Conservation (phyloP, 2,797 vertebrate genomes). For the Thripadectes ignobilis region DNA sequence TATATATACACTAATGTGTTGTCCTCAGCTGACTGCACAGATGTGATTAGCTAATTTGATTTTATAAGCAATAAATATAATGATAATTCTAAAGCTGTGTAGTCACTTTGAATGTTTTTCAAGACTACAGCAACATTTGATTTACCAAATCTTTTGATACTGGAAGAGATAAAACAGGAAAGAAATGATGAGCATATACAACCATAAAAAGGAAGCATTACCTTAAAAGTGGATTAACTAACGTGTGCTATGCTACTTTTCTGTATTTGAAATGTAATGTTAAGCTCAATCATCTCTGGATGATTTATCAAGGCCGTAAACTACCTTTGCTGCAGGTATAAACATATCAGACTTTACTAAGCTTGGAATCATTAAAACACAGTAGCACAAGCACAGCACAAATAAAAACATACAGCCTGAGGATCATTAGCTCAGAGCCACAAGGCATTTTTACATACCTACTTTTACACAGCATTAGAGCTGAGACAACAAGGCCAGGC, state of each 20-base stretch:
- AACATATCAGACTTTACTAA: not conserved
- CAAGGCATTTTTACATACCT: not conserved
- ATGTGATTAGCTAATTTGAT: not conserved
- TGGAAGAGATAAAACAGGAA: not conserved
- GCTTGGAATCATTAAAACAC: not conserved
- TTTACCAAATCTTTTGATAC: not conserved
- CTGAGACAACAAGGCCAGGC: not conserved
- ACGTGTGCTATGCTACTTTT: not conserved
- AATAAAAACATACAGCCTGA: not conserved
- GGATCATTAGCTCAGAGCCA: not conserved
- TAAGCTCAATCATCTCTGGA: not conserved
- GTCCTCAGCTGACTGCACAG: not conserved
- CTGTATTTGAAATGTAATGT: not conserved
- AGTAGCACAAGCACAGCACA: not conserved
- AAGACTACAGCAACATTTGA: not conserved
- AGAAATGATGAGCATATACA: not conserved
- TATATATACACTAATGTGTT: not conserved
- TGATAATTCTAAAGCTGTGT: not conserved
- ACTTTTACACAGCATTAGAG: not conserved
- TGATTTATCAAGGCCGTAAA: not conserved
- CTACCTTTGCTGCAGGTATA: not conserved
- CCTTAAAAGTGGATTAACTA: not conserved
- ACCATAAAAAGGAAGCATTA: not conserved
- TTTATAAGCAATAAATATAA: conserved; percentile 1
- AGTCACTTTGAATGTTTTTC: not conserved